Evolutionary conservation across 2,113 vertebrate species (phyloP).

Genomic region (Ivindomyrus marchei): DNA sequence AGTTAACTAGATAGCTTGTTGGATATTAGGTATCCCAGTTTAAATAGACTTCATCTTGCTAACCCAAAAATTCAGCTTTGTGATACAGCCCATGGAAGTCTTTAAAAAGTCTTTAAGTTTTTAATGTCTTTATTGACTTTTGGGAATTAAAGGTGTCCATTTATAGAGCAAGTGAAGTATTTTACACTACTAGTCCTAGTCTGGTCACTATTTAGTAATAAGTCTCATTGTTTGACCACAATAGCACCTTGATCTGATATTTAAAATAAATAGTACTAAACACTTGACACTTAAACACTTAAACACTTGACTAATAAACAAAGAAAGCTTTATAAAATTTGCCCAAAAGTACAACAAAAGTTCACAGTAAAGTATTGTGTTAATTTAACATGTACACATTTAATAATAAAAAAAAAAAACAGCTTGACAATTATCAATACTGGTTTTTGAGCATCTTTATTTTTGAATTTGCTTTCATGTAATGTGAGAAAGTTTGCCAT

Average conservation of each 20-base stretch:
- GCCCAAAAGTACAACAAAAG: neutral
- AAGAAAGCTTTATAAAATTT: neutral
- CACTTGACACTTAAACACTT: neutral
- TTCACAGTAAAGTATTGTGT: neutral
- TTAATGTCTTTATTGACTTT: no score
- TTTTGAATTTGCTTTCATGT: neutral
- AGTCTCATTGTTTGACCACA: neutral
- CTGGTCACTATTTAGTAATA: neutral
- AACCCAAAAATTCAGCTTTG: neutral
- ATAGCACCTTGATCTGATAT: neutral
- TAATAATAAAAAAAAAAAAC: neutral
- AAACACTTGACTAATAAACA: neutral
- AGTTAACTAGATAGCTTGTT: neutral
- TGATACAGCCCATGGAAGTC: neutral
- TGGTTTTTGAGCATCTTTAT: neutral
- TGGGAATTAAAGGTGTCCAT: neutral
- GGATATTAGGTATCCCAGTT: neutral
- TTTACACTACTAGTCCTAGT: neutral
- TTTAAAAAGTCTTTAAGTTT: no score
- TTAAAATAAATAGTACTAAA: neutral
- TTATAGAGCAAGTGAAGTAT: neutral
- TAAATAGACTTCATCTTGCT: neutral
- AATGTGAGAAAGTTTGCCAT: neutral
- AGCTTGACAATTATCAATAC: neutral
- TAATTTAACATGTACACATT: neutral